Percentiles rank a stretch among this genome's conserved stretches.
Conservation (phyloP, 1,140 invertebrate species). For the Neotoxoptera formosana region DNA sequence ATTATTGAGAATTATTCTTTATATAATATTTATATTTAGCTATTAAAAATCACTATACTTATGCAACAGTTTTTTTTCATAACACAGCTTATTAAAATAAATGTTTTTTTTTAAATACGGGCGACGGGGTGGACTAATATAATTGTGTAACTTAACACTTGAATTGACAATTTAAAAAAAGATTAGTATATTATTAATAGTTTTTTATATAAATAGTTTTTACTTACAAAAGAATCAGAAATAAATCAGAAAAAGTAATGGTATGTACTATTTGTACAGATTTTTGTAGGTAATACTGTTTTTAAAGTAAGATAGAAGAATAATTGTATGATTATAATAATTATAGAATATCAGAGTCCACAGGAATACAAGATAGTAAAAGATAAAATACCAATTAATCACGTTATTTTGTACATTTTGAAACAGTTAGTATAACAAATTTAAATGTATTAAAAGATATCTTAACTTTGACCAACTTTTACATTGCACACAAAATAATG, state of each 20-base stretch:
- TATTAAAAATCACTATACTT: background rate
- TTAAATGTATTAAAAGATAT: background rate
- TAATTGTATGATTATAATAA: background rate
- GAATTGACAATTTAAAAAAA: background rate
- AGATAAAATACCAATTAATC: background rate
- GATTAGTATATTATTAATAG: background rate
- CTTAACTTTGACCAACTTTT: background rate
- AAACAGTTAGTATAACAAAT: background rate
- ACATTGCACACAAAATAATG: background rate
- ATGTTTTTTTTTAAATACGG: background rate
- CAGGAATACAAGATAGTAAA: background rate
- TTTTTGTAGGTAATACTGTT: background rate
- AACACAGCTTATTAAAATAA: background rate
- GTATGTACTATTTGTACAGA: background rate
- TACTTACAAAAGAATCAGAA: background rate
- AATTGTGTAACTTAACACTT: background rate
- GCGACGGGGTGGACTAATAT: background rate
- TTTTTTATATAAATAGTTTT: background rate
- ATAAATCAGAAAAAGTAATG: background rate
- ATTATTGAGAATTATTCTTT: background rate
- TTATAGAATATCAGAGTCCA: background rate
- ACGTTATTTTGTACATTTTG: background rate
- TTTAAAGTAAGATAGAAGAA: background rate
- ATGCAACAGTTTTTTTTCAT: background rate
- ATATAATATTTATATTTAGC: background rate